Evolutionary conservation across 2,888 invertebrate genomes (phyloP).

Genomic region (Salticus scenicus): DNA sequence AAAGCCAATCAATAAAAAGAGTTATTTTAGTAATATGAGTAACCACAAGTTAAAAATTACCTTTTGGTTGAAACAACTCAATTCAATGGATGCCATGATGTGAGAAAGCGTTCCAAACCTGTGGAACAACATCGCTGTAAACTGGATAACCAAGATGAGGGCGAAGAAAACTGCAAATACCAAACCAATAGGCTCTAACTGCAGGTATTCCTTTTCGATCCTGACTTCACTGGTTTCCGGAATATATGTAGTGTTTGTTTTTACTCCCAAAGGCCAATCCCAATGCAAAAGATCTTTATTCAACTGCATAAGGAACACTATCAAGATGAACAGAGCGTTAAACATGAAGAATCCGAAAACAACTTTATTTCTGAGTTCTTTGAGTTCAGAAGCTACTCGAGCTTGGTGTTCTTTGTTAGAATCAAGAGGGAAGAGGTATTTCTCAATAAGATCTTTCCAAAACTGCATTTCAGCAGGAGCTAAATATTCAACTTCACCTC

Average conservation of each 20-base stretch:
- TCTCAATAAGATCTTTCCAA: slow-evolving; percentile 95
- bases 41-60: too few species aligned
- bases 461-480: slow-evolving; percentile 90
- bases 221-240: slow-evolving; percentile 89
- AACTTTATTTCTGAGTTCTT: slow-evolving; percentile 94
- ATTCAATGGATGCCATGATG: slow-evolving; percentile 94
- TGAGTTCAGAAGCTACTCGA: slow-evolving; percentile 91
- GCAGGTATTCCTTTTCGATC: slow-evolving; percentile 92
- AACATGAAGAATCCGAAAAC: slow-evolving; percentile 99
- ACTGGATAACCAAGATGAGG: slow-evolving; percentile 95
- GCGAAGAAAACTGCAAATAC: slow-evolving; percentile 99
- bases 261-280: slow-evolving; percentile 96
- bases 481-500: slow-evolving; percentile 93
- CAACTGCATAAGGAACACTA: slow-evolving; percentile 98
- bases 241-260: slow-evolving; percentile 94
- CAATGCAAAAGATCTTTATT: slow-evolving; percentile 97
- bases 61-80: slow-evolving; percentile 89
- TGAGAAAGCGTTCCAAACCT: slow-evolving; percentile 97
- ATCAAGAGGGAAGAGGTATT: slow-evolving; percentile 95
- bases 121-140: slow-evolving; percentile 98
- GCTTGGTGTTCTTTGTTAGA: slow-evolving; percentile 94
- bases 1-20: too few species aligned
- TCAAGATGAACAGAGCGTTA: slow-evolving; percentile 98
- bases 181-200: slow-evolving; percentile 96
- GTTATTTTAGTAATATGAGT: too few species aligned